These are phyloP conservation scores for Mastigias papua DNA, from an alignment of 30 jellyfish, hydroid and myxozoan genomes.

Conservation along the genomic window DNA sequence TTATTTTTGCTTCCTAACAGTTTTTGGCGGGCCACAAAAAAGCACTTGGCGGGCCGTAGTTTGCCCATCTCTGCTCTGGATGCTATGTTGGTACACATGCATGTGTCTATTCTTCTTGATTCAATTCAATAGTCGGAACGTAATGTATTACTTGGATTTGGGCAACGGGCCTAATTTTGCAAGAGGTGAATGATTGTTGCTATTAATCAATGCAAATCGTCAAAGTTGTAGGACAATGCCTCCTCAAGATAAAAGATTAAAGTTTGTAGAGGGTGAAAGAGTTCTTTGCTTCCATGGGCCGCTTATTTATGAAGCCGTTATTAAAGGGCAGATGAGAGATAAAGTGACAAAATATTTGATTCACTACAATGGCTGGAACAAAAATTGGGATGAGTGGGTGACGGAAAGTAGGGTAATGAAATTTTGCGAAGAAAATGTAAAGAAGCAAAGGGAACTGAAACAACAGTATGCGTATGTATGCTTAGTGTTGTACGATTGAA, in stretches of 20 bases:
- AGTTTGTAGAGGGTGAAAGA: slow-evolving; percentile 93
- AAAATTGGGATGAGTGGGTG: slow-evolving; percentile 99
- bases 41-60: too few species aligned
- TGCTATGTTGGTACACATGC: too few species aligned
- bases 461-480: slow-evolving; percentile 89
- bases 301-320: slow-evolving; percentile 90
- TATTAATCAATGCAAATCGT: too few species aligned
- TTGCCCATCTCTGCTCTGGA: too few species aligned
- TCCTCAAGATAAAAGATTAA: slow-evolving; percentile 72
- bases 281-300: slow-evolving; percentile 98
- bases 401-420: slow-evolving; percentile 96
- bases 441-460: slow-evolving; percentile 91
- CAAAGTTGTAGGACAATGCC: slow-evolving; percentile 54
- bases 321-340: slow-evolving; percentile 82
- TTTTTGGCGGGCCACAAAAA: too few species aligned
- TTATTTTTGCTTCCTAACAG: too few species aligned
- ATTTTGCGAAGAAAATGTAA: slow-evolving; percentile 89
- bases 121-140: too few species aligned
- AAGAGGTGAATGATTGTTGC: too few species aligned
- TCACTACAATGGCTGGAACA: slow-evolving; percentile 99
- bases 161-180: too few species aligned
- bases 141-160: too few species aligned
- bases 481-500: too few species aligned
- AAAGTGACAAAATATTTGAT: slow-evolving; percentile 82
- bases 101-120: too few species aligned